Evolutionary conservation across 2,797 vertebrate genomes (phyloP), one percentile per base, ranked within the genome.

Genomic region (Argentina silus): DNA sequence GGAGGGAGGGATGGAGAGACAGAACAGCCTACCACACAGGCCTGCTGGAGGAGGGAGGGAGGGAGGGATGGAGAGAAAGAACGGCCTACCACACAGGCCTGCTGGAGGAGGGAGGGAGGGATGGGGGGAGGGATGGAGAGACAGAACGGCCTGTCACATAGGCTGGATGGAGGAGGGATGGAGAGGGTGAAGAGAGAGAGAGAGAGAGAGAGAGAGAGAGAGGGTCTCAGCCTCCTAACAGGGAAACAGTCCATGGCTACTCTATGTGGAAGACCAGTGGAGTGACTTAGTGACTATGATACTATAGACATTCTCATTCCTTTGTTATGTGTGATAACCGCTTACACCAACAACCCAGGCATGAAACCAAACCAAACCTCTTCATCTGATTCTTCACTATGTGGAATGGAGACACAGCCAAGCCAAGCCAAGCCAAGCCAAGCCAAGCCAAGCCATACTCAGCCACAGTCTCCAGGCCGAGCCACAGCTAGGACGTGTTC

Each of bases 91-190:
- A 72, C 74, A 74, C 47, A 12, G 6, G 6, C 21, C 7, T 36
- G 2, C 3, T 51, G 65, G 14, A 27, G 47, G 47, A n/a, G 65
- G 47, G 27, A 36, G 27, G 27, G 27, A 36, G 1, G 27, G 27
- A 36, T 36, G 27, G 27, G 4, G 27, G 4, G 27, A 36, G 27
- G 90, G 83, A 88, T 78, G 83, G 69, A 72, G 78, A 69, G 27
- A 36, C 4, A 36, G 27, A 36, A 1, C 1, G 27, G 66, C 79
- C 77, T 71, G 80, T 69, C 55, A 72, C 74, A 74, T 4, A 36
- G 27, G 27, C 27, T 36, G 4, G 27, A 2, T 51, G 65, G 14
- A 27, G 47, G 47, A n/a, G 65, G 47, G 79, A 36, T 27, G 23
- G 59, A 61, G 27, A 36, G 27, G 27, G 27, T 36, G 27, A 4